Evolutionary conservation across 2,888 invertebrate species (phyloP).

Genomic region (Nomada fucata): DNA sequence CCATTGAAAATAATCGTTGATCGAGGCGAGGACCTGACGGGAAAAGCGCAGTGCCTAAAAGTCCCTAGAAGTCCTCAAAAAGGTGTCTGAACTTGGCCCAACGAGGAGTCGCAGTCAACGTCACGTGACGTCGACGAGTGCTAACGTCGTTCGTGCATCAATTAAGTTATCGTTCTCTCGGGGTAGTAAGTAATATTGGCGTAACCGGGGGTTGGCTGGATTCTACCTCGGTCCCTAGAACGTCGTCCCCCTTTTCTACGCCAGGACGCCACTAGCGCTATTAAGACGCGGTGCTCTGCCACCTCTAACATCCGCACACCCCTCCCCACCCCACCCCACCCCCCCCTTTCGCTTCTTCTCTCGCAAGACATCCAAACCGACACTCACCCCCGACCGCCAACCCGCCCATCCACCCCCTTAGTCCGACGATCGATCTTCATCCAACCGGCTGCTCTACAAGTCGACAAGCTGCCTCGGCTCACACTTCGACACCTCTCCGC

Average conservation of each 20-base stretch:
- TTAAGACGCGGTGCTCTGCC: slow-evolving; percentile 74
- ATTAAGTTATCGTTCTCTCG: slow-evolving; percentile 76
- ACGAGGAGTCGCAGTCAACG: slow-evolving; percentile 4
- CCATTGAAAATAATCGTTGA: too few relatives aligned
- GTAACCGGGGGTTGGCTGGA: slow-evolving; percentile 71
- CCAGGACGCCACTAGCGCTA: slow-evolving; percentile 67
- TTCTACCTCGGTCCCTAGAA: slow-evolving; percentile 50
- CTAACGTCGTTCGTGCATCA: slow-evolving; percentile 72
- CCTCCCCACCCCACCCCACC: slow-evolving; percentile 16
- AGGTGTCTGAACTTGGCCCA: too few relatives aligned
- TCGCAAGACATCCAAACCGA: slow-evolving; percentile 51
- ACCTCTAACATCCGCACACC: slow-evolving; percentile 64
- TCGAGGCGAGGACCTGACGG: too few relatives aligned
- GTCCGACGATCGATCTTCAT: slow-evolving; percentile 75
- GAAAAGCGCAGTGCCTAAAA: too few relatives aligned
- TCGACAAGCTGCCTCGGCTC: slow-evolving; percentile 75
- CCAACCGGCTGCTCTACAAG: slow-evolving; percentile 71
- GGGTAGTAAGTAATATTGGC: slow-evolving; percentile 76
- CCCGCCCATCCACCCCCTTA: slow-evolving; percentile 40
- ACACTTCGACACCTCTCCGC: slow-evolving; percentile 65
- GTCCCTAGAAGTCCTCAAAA: too few relatives aligned
- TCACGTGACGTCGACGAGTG: slow-evolving; percentile 61
- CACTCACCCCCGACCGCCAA: slow-evolving; percentile 36
- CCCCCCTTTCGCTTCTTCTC: slow-evolving; percentile 51
- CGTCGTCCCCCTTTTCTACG: slow-evolving; percentile 61